Evolutionary conservation across 2,888 invertebrate species (phyloP), one percentile per base, ranked within the genome.

Genomic region (Colletes collaris): DNA sequence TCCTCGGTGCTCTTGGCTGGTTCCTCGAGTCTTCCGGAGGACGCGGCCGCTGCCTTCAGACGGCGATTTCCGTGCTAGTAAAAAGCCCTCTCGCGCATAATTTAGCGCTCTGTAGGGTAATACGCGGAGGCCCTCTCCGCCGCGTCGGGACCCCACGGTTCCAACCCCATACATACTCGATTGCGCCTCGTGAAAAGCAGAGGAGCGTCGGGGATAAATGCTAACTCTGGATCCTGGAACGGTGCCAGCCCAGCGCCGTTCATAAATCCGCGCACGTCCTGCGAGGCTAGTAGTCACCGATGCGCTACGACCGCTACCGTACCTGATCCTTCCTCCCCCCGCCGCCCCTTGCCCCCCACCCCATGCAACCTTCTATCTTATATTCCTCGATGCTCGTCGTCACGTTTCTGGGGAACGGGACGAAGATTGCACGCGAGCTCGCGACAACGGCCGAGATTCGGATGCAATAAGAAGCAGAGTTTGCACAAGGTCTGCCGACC

Each of bases 31-130:
- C 64, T 80, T 77, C 86, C 74, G 82, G 69, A 59, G 60, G 49
- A 75, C 67, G 76, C 50, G 64, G 46, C 59, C 60, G 60, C 70
- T 70, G 76, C 50, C 75, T 77, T 55, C 80, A 79, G 87, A 86
- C 86, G 85, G 76, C 87, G 86, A 89, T 90, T 90, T 90, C 87
- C 88, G 86, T 83, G 87, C 87, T 89, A 86, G 89, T 90, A 91
- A 91, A 91, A 91, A 89, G 87, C 84, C 84, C 87, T 89, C 90
- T 89, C 85, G 86, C 87, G 91, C 90, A 91, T 91, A 91, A 91
- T 91, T 91, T 91, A 91, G 81, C 91, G 88, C 88, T 91, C 89
- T 90, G 86, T 90, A 91, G 90, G 91, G 88, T 91, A 91, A 91
- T 91, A 88, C 85, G 85, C 80, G 84, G 80, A 60, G 70, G 19